A percentile compares a stretch with the other conserved stretches of the same genome.
phyloP scores from a whole-genome alignment of 2,888 invertebrate species.

The Drosophila monieri region DNA sequence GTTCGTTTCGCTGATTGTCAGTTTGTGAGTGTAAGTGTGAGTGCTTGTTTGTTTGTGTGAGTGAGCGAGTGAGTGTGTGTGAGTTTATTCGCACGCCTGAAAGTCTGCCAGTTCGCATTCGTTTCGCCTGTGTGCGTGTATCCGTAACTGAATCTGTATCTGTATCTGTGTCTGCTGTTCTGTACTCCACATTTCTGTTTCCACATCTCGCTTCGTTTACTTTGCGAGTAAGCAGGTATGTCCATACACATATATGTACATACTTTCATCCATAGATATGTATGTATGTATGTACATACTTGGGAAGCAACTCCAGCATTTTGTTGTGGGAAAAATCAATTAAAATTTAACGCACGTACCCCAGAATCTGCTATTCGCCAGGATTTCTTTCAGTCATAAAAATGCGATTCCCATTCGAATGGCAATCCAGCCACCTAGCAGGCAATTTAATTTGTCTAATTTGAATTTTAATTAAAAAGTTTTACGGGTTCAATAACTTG shows the following conservation, averaged over 20 bases:
- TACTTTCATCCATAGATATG: slow-evolving; percentile 3
- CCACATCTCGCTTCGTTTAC: slow-evolving; percentile 62
- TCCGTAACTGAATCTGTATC: slow-evolving; percentile 50
- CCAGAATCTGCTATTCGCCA: not conserved
- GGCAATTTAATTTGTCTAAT: slow-evolving; percentile 68
- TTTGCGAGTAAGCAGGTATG: slow-evolving; percentile 56
- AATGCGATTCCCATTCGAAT: slow-evolving; percentile 30
- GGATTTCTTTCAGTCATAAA: slow-evolving; percentile 22
- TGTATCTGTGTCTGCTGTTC: slow-evolving; percentile 49
- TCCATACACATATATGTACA: slow-evolving; percentile 3
- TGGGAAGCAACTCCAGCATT: slow-evolving; percentile 44
- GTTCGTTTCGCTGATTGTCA: slow-evolving; percentile 44
- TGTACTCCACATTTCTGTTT: slow-evolving; percentile 57
- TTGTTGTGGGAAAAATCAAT: slow-evolving; percentile 74
- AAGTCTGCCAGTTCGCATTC: slow-evolving; percentile 16
- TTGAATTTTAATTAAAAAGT: slow-evolving; percentile 78
- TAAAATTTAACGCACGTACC: slow-evolving; percentile 71
- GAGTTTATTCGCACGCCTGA: slow-evolving; percentile 5
- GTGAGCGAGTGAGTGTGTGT: slow-evolving; percentile 18
- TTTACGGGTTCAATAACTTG: slow-evolving; percentile 74
- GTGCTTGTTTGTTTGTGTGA: slow-evolving; percentile 44
- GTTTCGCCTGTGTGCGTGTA: slow-evolving; percentile 36
- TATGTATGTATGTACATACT: slow-evolving; percentile 6
- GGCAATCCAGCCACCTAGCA: slow-evolving; percentile 31
- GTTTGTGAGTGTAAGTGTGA: slow-evolving; percentile 3